Base-by-base conservation (phyloP, 2,888 invertebrate genomes). In the Andrena chrysosceles region DNA sequence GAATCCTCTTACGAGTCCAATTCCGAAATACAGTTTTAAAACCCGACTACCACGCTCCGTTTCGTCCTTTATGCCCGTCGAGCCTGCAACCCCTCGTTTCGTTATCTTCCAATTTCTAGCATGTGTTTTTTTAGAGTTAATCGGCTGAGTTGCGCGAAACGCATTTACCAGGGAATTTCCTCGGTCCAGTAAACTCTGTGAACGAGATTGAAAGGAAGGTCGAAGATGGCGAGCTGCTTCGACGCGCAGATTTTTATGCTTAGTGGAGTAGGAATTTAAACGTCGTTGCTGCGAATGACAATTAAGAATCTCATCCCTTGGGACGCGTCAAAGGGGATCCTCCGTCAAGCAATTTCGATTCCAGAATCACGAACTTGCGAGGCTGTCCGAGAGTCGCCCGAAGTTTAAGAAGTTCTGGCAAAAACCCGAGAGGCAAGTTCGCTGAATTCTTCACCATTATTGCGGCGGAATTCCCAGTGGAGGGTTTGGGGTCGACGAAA, bases 1-100 rank as follows among this genome's bases (percentile, higher is more conserved):
- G 59, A 81, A 81, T 81, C 82, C 82, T 83, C 82, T 83, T 81
- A 81, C 72, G 59, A n/a, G 71, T 59, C 10, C 71, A 56, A 63
- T 72, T 81, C 63, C 75, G 56, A 54, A 75, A 81, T 81, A 81
- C 81, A 64, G 59, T 48, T 59, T 35, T 33, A 56, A 80, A 71
- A 70, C 35, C 66, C 60, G 71, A 72, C 60, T 73, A 56, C 20
- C 77, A 67, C 75, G 66, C 71, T 69, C 49, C 54, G 26, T 79
- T 79, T 70, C 73, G 31, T 16, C 70, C 49, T 70, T 69, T 66
- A 70, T 74, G 26, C 69, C 10, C 48, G 13, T 2, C 16, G 16
- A 13, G 8, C 20, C 29, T 6, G 29, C 2, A 20, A 5, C 60
- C 33, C 1, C 42, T 26, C 31, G 29, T 75, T 74, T 23, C 62